Evolutionary conservation across 2,113 vertebrate species (phyloP).

Genomic region (Corythornis cristatus): DNA sequence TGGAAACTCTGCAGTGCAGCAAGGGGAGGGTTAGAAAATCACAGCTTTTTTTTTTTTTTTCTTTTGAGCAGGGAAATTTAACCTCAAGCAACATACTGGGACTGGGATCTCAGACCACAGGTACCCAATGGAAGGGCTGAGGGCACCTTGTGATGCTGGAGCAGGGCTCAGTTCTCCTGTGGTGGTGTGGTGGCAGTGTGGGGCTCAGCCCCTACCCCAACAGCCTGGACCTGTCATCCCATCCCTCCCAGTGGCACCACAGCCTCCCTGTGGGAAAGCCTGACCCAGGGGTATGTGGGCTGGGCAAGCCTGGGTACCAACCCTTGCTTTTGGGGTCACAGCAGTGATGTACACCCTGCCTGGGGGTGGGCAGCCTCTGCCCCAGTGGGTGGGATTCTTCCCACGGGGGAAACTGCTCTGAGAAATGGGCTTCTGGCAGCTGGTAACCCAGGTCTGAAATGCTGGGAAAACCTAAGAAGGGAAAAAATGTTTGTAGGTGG

Average conservation of each 20-base stretch:
- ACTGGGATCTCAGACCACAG: fast-evolving
- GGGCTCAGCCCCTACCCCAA: background rate
- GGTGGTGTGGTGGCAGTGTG: fast-evolving
- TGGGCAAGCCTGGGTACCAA: background rate
- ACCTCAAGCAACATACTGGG: fast-evolving
- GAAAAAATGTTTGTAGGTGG: background rate
- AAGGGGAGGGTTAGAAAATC: background rate
- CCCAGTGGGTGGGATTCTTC: background rate
- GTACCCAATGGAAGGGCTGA: background rate
- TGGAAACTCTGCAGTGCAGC: background rate
- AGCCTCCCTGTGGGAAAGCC: background rate
- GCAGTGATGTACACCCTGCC: fast-evolving
- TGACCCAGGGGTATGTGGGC: fast-evolving
- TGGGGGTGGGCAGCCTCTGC: background rate
- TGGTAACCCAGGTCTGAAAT: background rate
- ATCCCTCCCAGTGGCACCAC: background rate
- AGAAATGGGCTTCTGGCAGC: background rate
- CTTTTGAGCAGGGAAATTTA: background rate
- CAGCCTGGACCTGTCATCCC: background rate
- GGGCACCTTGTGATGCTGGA: fast-evolving
- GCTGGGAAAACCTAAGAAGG: background rate
- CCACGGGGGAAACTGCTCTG: background rate
- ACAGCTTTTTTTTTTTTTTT: background rate
- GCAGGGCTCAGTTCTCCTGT: fast-evolving
- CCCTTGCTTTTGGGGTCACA: background rate